phyloP scores from a whole-genome alignment of 2,888 invertebrate species.

The Acrocyrtus sp. region DNA sequence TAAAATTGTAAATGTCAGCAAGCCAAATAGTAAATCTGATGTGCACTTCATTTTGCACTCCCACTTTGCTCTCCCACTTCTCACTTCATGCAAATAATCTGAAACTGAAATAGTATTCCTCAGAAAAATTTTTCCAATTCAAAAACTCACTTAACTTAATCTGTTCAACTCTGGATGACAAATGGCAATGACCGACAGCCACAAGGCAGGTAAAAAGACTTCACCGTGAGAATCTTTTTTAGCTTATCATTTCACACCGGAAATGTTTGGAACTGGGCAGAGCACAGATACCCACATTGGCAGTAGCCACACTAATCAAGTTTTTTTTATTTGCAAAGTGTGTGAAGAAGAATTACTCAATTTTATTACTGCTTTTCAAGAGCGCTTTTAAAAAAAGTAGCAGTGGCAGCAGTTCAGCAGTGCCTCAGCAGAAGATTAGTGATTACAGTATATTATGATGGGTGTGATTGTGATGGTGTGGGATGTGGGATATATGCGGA shows the following conservation, averaged over 20 bases:
- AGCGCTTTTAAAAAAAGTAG: too few relatives aligned
- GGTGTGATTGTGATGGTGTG: too few relatives aligned
- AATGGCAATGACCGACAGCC: conserved; percentile 38
- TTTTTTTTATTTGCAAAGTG: too few relatives aligned
- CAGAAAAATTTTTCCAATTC: not conserved
- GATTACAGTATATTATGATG: too few relatives aligned
- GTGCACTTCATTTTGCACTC: not conserved
- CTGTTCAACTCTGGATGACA: not conserved
- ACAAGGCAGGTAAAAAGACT: not conserved
- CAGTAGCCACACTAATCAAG: too few relatives aligned
- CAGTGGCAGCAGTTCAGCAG: too few relatives aligned
- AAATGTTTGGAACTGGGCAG: conserved; percentile 21
- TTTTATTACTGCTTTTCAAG: too few relatives aligned
- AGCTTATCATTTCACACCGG: conserved; percentile 43
- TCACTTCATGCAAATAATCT: not conserved
- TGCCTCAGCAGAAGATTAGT: too few relatives aligned
- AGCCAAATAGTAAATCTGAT: not conserved
- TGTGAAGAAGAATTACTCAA: too few relatives aligned
- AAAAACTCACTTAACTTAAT: not conserved
- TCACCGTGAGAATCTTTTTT: conserved; percentile 32
- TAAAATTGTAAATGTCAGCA: not conserved
- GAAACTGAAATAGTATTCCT: not conserved
- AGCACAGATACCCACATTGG: too few relatives aligned
- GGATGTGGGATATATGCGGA: too few relatives aligned
- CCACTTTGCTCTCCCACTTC: not conserved